These are phyloP conservation scores for Tauraco hartlaubi DNA, from an alignment of 2,797 vertebrate species.

Conservation along the genomic window DNA sequence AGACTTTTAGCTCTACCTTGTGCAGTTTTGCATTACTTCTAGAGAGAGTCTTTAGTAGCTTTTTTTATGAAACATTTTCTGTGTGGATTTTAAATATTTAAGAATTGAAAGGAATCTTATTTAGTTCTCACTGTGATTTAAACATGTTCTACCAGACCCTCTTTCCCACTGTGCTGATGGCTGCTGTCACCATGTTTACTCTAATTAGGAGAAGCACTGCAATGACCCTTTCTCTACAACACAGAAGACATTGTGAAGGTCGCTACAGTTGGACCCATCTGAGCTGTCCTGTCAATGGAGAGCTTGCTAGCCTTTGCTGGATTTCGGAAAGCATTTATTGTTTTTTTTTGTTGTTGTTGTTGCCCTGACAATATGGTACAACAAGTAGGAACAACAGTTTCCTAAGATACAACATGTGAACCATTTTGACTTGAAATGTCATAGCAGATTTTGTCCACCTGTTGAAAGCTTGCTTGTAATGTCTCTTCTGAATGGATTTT, in stretches of 20 bases:
- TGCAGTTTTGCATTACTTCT: neutral
- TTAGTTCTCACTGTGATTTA: neutral
- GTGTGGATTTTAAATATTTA: neutral
- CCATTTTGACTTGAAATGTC: neutral
- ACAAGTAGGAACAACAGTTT: neutral
- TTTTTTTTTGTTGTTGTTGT: neutral
- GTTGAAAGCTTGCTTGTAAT: neutral
- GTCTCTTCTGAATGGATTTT: neutral
- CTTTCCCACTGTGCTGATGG: neutral
- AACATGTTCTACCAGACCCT: neutral
- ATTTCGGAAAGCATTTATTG: neutral
- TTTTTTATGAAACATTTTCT: neutral
- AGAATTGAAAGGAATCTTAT: neutral
- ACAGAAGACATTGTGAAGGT: neutral
- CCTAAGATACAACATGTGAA: neutral
- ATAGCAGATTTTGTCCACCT: neutral
- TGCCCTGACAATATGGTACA: neutral
- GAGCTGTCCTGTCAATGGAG: neutral
- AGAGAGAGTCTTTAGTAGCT: neutral
- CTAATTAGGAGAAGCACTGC: neutral
- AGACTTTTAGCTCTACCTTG: neutral
- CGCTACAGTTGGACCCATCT: neutral
- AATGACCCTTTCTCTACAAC: neutral
- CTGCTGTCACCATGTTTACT: neutral
- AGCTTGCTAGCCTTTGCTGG: neutral